phyloP scores from a whole-genome alignment of 2,113 vertebrate genomes.

The Eulemur macaco region DNA sequence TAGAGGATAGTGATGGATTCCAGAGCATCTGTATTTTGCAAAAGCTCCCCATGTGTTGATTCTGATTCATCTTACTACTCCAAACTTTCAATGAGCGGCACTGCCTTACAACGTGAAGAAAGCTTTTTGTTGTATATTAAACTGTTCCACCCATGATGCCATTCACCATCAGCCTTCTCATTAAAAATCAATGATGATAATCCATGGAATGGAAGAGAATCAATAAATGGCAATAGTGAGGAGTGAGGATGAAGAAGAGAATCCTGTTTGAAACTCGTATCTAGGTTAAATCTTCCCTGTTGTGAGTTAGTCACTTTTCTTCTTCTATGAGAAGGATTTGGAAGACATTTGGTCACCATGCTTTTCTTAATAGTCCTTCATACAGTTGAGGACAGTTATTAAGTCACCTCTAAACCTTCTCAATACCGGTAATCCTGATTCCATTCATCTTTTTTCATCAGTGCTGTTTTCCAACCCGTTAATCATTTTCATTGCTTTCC shows the following conservation, averaged over 20 bases:
- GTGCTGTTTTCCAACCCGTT: constrained; percentile 70
- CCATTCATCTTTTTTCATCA: constrained; percentile 77
- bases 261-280: neutral
- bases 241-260: neutral
- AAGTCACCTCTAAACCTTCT: constrained; percentile 75
- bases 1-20: neutral
- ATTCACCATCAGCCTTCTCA: neutral
- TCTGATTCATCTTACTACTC: neutral
- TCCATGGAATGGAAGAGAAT: neutral
- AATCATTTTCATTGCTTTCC: constrained; percentile 80
- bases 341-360: constrained; percentile 36
- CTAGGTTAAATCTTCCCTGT: neutral
- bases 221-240: neutral
- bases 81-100: neutral
- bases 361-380: constrained; percentile 68
- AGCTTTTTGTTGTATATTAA: neutral
- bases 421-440: constrained; percentile 64
- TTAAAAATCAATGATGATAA: constrained; percentile 24
- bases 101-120: neutral
- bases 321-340: neutral
- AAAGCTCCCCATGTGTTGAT: neutral
- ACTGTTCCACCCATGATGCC: neutral
- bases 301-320: neutral
- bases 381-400: constrained; percentile 56
- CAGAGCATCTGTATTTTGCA: neutral